Conservation (phyloP, 1,140 invertebrate genomes). For the Macrotrachela quadricornifera region DNA sequence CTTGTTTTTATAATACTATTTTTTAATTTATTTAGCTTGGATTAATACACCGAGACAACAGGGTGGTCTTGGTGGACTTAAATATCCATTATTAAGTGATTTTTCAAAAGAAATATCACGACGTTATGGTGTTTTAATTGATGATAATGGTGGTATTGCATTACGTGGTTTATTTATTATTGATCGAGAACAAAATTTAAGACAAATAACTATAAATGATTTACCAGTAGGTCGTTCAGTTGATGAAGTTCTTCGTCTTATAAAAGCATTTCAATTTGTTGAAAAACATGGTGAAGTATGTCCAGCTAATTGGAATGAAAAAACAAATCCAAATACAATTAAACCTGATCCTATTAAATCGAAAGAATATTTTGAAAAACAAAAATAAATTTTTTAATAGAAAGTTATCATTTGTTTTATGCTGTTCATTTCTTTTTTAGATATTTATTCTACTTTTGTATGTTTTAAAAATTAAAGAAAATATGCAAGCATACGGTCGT, state of each 20-base stretch:
- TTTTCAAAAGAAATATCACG: conserved; percentile 64
- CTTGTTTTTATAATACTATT: too few relatives aligned
- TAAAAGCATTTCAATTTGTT: conserved; percentile 78
- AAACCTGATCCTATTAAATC: conserved; percentile 24
- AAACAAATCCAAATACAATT: conserved; percentile 18
- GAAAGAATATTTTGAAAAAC: conserved; percentile 28
- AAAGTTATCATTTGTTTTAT: too few relatives aligned
- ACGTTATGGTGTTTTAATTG: conserved; percentile 68
- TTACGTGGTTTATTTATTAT: conserved; percentile 48
- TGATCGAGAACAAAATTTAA: conserved; percentile 39
- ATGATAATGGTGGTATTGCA: conserved; percentile 61
- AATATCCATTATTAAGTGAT: conserved; percentile 75
- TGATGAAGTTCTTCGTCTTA: conserved; percentile 65
- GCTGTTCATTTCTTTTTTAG: too few relatives aligned
- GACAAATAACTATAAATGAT: conserved; percentile 50
- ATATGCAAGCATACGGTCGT: too few relatives aligned
- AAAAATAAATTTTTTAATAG: conserved; percentile 10
- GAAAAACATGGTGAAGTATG: conserved; percentile 59
- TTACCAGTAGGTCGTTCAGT: conserved; percentile 51
- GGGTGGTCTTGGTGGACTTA: conserved; percentile 68
- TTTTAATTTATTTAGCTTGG: conserved; percentile 8
- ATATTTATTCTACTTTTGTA: too few relatives aligned
- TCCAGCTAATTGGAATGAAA: conserved; percentile 22
- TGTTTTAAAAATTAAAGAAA: too few relatives aligned
- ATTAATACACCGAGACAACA: conserved; percentile 31